A percentile compares a stretch with the other conserved stretches of the same genome.
Evolutionary conservation across 2,797 vertebrate genomes (phyloP).

Genomic region (Argentina silus): DNA sequence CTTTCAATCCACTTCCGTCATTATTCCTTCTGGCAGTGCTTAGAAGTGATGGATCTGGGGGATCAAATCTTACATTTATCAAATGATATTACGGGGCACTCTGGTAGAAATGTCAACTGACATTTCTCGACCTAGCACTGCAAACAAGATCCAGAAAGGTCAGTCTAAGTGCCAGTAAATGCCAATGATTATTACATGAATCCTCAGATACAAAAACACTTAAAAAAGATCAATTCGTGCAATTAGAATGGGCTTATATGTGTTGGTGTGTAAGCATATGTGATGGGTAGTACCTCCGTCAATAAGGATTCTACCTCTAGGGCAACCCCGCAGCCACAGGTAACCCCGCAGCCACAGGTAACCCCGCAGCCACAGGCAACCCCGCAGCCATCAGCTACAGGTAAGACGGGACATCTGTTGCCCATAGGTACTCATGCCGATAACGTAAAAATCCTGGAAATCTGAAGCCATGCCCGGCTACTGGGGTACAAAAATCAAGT

Average conservation of each 20-base stretch:
- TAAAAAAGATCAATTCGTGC: conserved; percentile 48
- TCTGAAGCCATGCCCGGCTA: too few relatives aligned
- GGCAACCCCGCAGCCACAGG: too few relatives aligned
- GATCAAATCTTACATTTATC: conserved; percentile 52
- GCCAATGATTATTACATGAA: conserved; percentile 64
- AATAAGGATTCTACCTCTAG: too few relatives aligned
- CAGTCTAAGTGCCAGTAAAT: conserved; percentile 59
- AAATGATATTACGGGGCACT: conserved; percentile 43
- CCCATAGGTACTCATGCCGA: too few relatives aligned
- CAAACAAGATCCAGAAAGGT: conserved; percentile 69
- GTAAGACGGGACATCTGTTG: too few relatives aligned
- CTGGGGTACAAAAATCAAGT: too few relatives aligned
- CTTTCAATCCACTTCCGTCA: conserved; percentile 36
- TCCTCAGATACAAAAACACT: conserved; percentile 41
- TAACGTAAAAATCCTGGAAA: too few relatives aligned
- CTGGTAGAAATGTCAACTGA: conserved; percentile 63
- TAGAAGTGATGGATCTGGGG: conserved; percentile 39
- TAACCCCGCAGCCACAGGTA: too few relatives aligned
- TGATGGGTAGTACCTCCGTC: too few relatives aligned
- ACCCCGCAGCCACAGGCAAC: too few relatives aligned
- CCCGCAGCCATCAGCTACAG: too few relatives aligned
- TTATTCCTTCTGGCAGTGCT: conserved; percentile 13
- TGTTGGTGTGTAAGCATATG: not conserved
- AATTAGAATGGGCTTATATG: conserved; percentile 38
- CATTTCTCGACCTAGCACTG: conserved; percentile 62